phyloP scores from a whole-genome alignment of 1,140 invertebrate genomes.

The Euwallacea similis region DNA sequence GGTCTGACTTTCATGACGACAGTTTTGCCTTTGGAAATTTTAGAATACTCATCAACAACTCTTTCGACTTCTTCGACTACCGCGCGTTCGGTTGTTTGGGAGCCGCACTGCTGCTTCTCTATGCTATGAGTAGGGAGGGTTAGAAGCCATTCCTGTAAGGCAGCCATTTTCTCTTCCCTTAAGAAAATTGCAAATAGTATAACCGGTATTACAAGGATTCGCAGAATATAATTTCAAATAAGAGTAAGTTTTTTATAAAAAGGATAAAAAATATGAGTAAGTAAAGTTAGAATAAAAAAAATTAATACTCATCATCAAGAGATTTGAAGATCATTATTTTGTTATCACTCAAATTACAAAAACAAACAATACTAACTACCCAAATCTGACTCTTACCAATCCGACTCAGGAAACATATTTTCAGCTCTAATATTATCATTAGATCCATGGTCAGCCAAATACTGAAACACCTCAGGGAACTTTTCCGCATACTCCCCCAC shows the following conservation, averaged over 20 bases:
- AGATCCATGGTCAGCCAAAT: slow-evolving; percentile 52
- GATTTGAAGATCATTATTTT: no score
- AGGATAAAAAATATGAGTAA: no score
- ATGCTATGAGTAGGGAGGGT: slow-evolving; percentile 63
- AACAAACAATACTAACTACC: background rate
- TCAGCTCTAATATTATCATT: slow-evolving; percentile 66
- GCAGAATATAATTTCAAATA: no score
- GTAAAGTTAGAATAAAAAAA: no score
- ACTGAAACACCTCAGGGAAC: slow-evolving; percentile 76
- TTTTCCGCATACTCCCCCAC: slow-evolving; percentile 69
- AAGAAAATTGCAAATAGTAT: background rate
- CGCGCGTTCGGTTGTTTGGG: slow-evolving; percentile 68
- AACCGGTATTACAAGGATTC: no score
- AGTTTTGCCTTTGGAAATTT: slow-evolving; percentile 56
- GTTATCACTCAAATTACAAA: no score
- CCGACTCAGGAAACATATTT: slow-evolving; percentile 18
- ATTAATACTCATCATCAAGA: no score
- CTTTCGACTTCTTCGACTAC: slow-evolving; percentile 66
- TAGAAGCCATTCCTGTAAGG: slow-evolving; percentile 72
- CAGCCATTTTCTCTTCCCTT: slow-evolving; percentile 60
- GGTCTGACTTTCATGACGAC: slow-evolving; percentile 78
- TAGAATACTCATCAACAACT: slow-evolving; percentile 57
- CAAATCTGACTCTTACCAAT: slow-evolving; percentile 23
- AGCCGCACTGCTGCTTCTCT: slow-evolving; percentile 66
- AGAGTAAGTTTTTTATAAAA: no score